Percentiles rank a stretch among this genome's conserved stretches.
Evolutionary conservation across 35 echinoderm and acorn worm genomes (phyloP).

Genomic region (Acanthaster planci): DNA sequence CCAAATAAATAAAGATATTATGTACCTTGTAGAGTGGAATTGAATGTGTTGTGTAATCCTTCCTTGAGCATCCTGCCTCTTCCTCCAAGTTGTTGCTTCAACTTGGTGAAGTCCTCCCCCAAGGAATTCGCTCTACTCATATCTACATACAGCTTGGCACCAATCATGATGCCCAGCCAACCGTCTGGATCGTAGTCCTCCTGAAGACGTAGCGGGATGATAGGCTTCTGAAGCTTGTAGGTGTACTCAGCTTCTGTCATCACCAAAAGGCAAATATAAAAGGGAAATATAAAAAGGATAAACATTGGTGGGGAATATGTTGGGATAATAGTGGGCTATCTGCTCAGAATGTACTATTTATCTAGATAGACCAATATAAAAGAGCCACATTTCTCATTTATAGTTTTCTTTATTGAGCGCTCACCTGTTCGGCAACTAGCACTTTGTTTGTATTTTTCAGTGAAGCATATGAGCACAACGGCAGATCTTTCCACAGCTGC

Average conservation of each 20-base stretch:
- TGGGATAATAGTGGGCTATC: too few species aligned
- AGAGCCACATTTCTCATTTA: too few species aligned
- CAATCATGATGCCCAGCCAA: conserved; percentile 70
- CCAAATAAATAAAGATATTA: too few species aligned
- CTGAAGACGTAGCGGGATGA: conserved; percentile 57
- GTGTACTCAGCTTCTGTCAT: conserved; percentile 73
- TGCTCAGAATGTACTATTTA: too few species aligned
- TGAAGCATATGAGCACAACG: conserved; percentile 58
- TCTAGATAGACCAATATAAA: too few species aligned
- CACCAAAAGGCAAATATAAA: too few species aligned
- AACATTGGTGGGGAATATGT: too few species aligned
- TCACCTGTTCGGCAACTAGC: conserved; percentile 65
- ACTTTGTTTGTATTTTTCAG: conserved; percentile 68
- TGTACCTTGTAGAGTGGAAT: background rate
- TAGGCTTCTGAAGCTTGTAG: conserved; percentile 64
- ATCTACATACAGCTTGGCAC: conserved; percentile 64
- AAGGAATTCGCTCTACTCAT: conserved; percentile 10
- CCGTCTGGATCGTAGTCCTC: conserved; percentile 67
- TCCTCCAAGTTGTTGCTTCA: conserved; percentile 42
- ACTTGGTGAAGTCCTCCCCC: conserved; percentile 22
- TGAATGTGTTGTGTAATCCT: background rate
- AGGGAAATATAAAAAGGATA: too few species aligned
- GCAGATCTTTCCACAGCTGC: conserved; percentile 47
- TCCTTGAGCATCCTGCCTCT: conserved; percentile 30
- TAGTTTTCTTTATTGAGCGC: too few species aligned